phyloP scores from a whole-genome alignment of 2,113 vertebrate genomes.

The Alouatta palliata region DNA sequence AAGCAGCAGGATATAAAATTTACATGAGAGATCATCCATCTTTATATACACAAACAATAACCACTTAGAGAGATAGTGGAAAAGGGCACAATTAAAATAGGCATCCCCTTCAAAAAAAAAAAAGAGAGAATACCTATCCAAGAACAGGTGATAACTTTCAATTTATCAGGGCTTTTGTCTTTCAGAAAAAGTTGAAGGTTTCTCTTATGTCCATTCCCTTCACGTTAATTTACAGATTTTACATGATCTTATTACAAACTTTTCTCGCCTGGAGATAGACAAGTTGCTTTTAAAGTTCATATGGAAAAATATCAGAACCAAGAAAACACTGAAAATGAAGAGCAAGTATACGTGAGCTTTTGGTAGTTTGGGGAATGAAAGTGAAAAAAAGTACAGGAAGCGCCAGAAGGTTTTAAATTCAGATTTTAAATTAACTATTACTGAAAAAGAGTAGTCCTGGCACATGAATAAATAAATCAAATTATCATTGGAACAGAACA shows the following conservation, averaged over 20 bases:
- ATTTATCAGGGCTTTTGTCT: background rate
- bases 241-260: background rate
- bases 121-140: background rate
- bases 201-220: background rate
- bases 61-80: background rate
- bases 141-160: background rate
- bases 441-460: background rate
- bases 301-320: background rate
- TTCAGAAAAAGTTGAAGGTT: background rate
- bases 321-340: background rate
- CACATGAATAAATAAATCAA: background rate
- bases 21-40: background rate
- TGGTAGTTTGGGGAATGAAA: background rate
- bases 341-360: background rate
- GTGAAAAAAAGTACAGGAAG: background rate
- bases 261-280: background rate
- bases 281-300: background rate
- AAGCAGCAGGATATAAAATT: background rate
- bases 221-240: background rate
- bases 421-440: background rate
- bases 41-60: background rate
- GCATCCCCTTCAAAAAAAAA: background rate
- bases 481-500: background rate
- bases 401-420: accelerated
- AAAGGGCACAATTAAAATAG: background rate